Evolutionary conservation across 2,888 invertebrate genomes (phyloP).

Genomic region (Meganola albula): DNA sequence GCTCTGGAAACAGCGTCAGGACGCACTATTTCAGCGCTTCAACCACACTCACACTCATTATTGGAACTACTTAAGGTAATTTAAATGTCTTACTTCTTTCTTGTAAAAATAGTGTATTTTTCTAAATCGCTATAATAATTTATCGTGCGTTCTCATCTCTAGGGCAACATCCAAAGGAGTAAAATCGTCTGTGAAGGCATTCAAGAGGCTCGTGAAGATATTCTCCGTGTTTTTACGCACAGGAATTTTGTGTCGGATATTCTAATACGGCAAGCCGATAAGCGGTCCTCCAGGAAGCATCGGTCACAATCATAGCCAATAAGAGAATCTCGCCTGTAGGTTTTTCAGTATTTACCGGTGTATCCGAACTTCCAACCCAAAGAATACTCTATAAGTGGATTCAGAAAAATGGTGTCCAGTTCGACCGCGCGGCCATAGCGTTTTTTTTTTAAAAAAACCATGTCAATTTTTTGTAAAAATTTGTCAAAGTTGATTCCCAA

Average conservation of each 20-base stretch:
- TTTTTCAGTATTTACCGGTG: no score
- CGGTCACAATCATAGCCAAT: slow-evolving; percentile 80
- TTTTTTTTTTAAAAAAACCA: no score
- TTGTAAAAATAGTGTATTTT: no score
- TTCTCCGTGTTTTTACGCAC: slow-evolving; percentile 94
- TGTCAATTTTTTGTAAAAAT: no score
- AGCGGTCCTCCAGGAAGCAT: slow-evolving; percentile 94
- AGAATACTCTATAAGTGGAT: no score
- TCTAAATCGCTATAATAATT: no score
- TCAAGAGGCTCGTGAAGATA: slow-evolving; percentile 90
- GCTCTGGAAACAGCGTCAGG: slow-evolving; percentile 56
- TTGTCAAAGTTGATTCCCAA: no score
- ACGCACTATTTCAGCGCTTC: slow-evolving; percentile 50
- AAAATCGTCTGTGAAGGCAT: slow-evolving; percentile 95
- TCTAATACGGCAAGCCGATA: slow-evolving; percentile 92
- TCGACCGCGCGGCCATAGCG: no score
- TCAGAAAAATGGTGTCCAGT: no score
- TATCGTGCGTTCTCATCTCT: no score
- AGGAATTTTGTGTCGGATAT: slow-evolving; percentile 93
- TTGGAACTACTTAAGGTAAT: slow-evolving; percentile 67
- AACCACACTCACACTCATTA: slow-evolving; percentile 58
- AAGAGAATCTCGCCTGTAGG: slow-evolving; percentile 28
- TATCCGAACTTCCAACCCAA: no score
- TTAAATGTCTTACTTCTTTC: no score
- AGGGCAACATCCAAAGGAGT: slow-evolving; percentile 97